These are phyloP conservation scores for Cottoperca gobio DNA, from an alignment of 2,797 vertebrate species.

Conservation along the genomic window DNA sequence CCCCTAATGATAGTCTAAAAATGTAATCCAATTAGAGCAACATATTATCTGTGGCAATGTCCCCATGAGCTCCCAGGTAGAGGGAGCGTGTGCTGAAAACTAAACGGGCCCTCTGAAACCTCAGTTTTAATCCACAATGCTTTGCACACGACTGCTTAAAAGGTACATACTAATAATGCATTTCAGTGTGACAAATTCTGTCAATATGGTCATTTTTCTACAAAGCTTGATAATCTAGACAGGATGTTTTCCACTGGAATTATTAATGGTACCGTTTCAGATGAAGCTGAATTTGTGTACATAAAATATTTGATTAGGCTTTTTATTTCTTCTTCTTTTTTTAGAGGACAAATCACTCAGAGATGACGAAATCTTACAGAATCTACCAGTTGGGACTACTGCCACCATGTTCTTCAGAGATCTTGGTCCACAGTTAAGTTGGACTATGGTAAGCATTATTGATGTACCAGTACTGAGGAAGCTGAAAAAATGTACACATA, in stretches of 20 bases:
- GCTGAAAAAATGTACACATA: too few relatives aligned
- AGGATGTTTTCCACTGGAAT: neutral
- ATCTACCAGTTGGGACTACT: slow-evolving; percentile 89
- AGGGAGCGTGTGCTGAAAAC: slow-evolving; percentile 20
- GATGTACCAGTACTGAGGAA: neutral
- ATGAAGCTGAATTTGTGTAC: neutral
- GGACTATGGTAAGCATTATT: slow-evolving; percentile 87
- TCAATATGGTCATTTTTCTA: neutral
- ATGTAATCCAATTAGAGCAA: slow-evolving; percentile 62
- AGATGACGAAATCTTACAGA: slow-evolving; percentile 89
- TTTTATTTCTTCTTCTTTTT: slow-evolving; percentile 7
- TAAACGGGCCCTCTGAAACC: slow-evolving; percentile 17
- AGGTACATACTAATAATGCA: neutral
- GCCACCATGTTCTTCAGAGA: slow-evolving; percentile 92
- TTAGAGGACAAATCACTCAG: slow-evolving; percentile 88
- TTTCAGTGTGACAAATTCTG: neutral
- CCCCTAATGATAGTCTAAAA: slow-evolving; percentile 67
- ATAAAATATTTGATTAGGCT: neutral
- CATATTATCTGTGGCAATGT: slow-evolving; percentile 42
- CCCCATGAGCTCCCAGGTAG: slow-evolving; percentile 48
- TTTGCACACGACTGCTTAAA: neutral
- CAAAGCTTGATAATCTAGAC: neutral
- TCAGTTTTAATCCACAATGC: neutral
- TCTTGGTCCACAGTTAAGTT: slow-evolving; percentile 90
- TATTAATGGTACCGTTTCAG: neutral